phyloP scores from a whole-genome alignment of 2,113 vertebrate species.

The Pseudopipra pipra region DNA sequence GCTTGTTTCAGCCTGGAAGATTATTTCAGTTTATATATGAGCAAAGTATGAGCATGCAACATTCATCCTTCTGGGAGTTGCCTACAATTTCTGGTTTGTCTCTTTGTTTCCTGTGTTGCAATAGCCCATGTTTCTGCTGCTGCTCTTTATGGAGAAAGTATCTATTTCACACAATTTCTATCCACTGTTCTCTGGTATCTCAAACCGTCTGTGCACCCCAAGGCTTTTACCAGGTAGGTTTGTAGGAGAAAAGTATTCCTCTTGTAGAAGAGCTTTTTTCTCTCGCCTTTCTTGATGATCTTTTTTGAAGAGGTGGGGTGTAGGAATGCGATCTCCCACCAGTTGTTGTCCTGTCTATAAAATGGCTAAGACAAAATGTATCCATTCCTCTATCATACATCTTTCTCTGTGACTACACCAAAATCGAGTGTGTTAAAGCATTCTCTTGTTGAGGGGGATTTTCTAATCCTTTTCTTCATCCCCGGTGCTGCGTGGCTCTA shows the following conservation, averaged over 20 bases:
- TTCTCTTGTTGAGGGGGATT: not conserved
- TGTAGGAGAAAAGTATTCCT: not conserved
- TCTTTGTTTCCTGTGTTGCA: not conserved
- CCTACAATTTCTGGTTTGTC: not conserved
- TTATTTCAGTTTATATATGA: not conserved
- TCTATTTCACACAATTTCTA: not conserved
- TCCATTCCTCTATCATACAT: not conserved
- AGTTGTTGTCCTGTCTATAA: not conserved
- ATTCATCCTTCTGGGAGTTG: not conserved
- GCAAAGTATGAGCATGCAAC: not conserved
- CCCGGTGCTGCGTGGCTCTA: not conserved
- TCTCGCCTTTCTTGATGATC: not conserved
- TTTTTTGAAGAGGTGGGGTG: not conserved
- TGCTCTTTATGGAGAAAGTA: not conserved
- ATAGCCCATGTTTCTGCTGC: not conserved
- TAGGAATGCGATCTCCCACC: accelerated
- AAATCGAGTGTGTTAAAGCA: not conserved
- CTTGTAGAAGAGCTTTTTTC: not conserved
- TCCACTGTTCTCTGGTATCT: not conserved
- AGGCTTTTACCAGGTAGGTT: not conserved
- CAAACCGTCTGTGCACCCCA: accelerated
- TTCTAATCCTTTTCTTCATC: not conserved
- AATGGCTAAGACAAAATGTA: not conserved
- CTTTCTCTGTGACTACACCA: not conserved
- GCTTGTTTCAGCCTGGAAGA: not conserved